Base-by-base conservation (phyloP, 2,888 invertebrate species). In the Lordiphosa fenestrarum region DNA sequence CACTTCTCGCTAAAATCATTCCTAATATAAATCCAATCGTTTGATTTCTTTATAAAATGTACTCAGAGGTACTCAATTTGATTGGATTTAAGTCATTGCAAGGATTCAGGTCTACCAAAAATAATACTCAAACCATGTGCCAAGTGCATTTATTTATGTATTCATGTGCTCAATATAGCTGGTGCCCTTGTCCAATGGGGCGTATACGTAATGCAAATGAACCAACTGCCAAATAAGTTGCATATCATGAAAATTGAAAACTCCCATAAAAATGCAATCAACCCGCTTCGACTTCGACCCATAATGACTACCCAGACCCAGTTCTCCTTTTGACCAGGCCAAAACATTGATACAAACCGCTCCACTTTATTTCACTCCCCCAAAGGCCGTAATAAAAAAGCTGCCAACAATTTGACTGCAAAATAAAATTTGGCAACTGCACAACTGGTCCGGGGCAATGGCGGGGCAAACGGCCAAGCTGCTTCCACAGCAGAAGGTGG, bases 391-490 rank as follows among this genome's bases (percentile, higher is more conserved):
- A 44, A 44, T 44, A 44, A 44, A 44, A 30, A 57, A 53, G 68
- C 59, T 77, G 78, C 66, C 82, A 82, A 65, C 78, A 77, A 84
- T 84, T 84, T 82, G 72, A 84, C 82, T 73, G 78, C 62, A 84
- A 71, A 84, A 77, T 74, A 74, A 74, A 84, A 78, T 71, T 78
- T 82, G 83, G 83, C 77, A 82, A 55, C 66, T 53, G 65, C 49
- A 49, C 49, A 49, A 58, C 41, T 25, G 62, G 7, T 47, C 35
- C 54, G 39, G 30, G 15, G 15, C 42, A 41, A 15, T 7, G 13
- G 59, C 55, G 48, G 73, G 70, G 57, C 68, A 62, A 44, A 39
- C 38, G 48, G 62, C 69, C 78, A 77, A 69, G 63, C 77, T 63
- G 73, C 30, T 13, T 4, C 2, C 9, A 4, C 13, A 30, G 19